Conservation (phyloP, 2,797 vertebrate genomes). For the Falco concolor region DNA sequence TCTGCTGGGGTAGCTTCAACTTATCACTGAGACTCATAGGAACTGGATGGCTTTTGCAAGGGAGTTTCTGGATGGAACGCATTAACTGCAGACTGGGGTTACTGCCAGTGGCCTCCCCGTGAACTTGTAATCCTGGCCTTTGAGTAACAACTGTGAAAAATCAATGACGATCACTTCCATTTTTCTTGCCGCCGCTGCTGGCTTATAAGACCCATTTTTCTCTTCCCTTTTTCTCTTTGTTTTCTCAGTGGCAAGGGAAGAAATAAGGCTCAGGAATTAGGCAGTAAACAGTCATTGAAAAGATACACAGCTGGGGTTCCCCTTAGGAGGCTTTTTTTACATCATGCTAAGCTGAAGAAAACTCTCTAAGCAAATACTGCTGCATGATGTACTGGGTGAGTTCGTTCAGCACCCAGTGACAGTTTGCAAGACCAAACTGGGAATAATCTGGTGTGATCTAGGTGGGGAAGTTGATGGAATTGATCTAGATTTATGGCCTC, state of each 20-base stretch:
- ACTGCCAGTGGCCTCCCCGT: constrained; percentile 41
- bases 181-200: not conserved
- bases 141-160: constrained; percentile 44
- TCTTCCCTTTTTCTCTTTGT: not conserved
- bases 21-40: not conserved
- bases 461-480: not conserved
- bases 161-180: not conserved
- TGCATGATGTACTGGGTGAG: not conserved
- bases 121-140: constrained; percentile 49
- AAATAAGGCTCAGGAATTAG: not conserved
- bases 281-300: not conserved
- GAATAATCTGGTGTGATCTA: too few species aligned
- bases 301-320: not conserved
- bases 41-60: not conserved
- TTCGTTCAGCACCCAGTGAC: not conserved
- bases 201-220: not conserved
- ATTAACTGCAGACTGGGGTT: constrained; percentile 13
- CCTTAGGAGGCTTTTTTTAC: not conserved
- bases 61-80: constrained; percentile 34
- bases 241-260: not conserved
- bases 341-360: fast-evolving
- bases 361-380: not conserved
- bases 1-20: not conserved
- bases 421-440: too few species aligned
- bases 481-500: not conserved